phyloP scores from a whole-genome alignment of 2,113 vertebrate genomes.

The Indicator maculatus region DNA sequence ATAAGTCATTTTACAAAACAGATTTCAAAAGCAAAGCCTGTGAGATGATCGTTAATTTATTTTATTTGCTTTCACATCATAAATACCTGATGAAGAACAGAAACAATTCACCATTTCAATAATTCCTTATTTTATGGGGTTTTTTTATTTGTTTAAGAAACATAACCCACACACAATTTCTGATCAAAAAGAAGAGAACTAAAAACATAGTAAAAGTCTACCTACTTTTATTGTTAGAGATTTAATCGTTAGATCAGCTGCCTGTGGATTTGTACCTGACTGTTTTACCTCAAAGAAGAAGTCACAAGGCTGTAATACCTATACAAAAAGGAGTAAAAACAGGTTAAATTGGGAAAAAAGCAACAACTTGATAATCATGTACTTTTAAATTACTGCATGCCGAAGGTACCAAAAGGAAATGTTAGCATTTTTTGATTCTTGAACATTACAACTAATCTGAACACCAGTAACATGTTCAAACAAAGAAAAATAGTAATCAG shows the following conservation, averaged over 20 bases:
- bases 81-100: not conserved
- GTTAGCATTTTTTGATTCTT: not conserved
- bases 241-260: constrained; percentile 86
- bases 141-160: not conserved
- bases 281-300: constrained; percentile 86
- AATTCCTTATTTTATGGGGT: not conserved
- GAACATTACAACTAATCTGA: not conserved
- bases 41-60: not conserved
- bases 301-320: constrained; percentile 92
- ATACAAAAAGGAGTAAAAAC: not conserved
- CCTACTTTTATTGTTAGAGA: constrained; percentile 88
- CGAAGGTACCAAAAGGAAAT: not conserved
- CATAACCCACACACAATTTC: not conserved
- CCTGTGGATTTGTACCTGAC: constrained; percentile 77
- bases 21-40: not conserved
- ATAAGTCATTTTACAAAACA: not conserved
- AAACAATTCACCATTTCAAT: not conserved
- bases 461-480: not conserved
- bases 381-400: not conserved
- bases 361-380: not conserved
- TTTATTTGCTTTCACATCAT: not conserved
- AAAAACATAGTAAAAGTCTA: not conserved
- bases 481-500: not conserved
- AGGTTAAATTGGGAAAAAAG: not conserved
- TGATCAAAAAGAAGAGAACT: not conserved